A percentile compares a stretch with the other conserved stretches of the same genome.
Evolutionary conservation across 2,113 vertebrate species (phyloP).

Genomic region (Cygnus atratus): DNA sequence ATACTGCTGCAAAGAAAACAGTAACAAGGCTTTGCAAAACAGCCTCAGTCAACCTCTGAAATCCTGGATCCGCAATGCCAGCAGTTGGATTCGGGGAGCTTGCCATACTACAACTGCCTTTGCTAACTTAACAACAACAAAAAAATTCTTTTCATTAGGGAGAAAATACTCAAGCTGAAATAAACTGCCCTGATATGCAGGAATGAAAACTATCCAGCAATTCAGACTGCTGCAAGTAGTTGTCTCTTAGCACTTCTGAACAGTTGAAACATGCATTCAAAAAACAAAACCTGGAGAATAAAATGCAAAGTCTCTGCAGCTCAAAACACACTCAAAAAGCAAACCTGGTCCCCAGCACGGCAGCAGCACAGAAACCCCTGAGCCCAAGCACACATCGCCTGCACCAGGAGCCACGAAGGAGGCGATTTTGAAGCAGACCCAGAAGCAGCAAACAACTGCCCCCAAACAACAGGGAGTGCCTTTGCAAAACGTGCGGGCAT

Average conservation of each 20-base stretch:
- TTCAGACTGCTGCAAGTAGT: too few relatives aligned
- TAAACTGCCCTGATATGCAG: neutral
- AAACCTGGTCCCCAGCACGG: rapidly evolving
- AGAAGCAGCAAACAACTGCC: neutral
- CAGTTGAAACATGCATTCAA: neutral
- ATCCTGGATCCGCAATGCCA: neutral
- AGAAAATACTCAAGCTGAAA: neutral
- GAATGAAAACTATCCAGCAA: neutral
- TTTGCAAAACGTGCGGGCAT: neutral
- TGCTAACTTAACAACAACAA: neutral
- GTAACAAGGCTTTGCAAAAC: neutral
- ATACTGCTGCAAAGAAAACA: neutral
- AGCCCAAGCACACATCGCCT: rapidly evolving
- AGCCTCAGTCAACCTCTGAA: neutral
- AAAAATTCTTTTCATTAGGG: neutral
- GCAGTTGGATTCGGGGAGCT: neutral
- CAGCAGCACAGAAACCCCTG: rapidly evolving
- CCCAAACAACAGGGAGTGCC: neutral
- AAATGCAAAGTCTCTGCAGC: neutral
- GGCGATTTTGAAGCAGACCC: neutral
- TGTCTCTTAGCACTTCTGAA: neutral
- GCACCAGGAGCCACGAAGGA: rapidly evolving
- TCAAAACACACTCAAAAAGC: neutral
- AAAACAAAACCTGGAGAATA: neutral
- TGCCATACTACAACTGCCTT: neutral